Base-by-base conservation (phyloP, 2,888 invertebrate species). In the Penaeus monodon region DNA sequence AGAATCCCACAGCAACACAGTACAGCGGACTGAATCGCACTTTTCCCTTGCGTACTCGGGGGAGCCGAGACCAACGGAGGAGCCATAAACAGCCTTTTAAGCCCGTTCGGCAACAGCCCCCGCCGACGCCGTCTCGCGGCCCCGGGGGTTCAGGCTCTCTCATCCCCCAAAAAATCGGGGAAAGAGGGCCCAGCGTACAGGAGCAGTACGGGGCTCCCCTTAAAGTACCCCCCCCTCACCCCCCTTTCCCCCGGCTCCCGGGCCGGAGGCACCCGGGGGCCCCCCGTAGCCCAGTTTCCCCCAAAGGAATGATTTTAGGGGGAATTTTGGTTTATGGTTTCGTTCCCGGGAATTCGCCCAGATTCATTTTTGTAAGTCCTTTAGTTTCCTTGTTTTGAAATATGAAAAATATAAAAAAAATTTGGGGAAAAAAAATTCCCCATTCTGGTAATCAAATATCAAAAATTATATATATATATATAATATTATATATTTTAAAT, bases 251-350 rank as follows among this genome's bases (percentile, higher is more conserved):
- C 38, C 2, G 7, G 38, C 38, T 7, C 38, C 2, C 0, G 38
- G 3, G 4, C 38, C 38, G n/a, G 49, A 8, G 66, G 38, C 63
- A n/a, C 20, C 78, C 57, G 29, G 33, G 70, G 10, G 29, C 27
- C 70, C 27, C 27, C 24, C 17, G 85, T 85, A 20, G 79, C 80
- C 8, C 85, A 85, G 70, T n/a, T 85, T 85, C 29, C 85, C 85
- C 4, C 85, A 79, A 57, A 85, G 70, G 33, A 70, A 79, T 22
- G 29, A 7, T 2, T 57, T 85, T 22, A 7, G 14, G 14, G 85
- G 85, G 10, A 49, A 17, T 0, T 38, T 44, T 24, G 63, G 57
- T 73, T 85, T 22, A 33, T 44, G 7, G 85, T 85, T 10, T 57
- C 12, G 27, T 85, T 85, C 49, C 80, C 80, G 78, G 79, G 8